These are phyloP conservation scores for Dolichoris vasculosae DNA, from an alignment of 1,140 invertebrate species.

Conservation along the genomic window DNA sequence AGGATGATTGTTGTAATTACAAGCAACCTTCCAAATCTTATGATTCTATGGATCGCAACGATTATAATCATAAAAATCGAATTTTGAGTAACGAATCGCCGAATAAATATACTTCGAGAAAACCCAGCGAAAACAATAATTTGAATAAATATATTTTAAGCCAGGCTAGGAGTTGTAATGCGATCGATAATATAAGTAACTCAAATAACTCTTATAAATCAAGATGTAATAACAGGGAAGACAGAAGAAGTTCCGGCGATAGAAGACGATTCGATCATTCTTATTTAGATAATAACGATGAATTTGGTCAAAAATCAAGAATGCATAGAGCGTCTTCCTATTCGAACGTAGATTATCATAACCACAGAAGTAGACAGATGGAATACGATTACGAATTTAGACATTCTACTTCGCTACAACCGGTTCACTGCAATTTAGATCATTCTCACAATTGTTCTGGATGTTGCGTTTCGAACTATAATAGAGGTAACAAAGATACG, in stretches of 20 bases:
- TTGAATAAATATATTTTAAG: slow-evolving; percentile 35
- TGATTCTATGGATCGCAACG: not conserved
- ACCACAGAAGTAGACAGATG: not conserved
- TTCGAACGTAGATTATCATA: slow-evolving; percentile 30
- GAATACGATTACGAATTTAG: slow-evolving; percentile 16
- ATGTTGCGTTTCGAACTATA: slow-evolving; percentile 45
- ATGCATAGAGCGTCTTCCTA: slow-evolving; percentile 36
- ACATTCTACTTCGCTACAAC: slow-evolving; percentile 36
- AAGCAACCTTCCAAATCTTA: slow-evolving; percentile 9
- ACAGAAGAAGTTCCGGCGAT: not conserved
- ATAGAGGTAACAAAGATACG: slow-evolving; percentile 59
- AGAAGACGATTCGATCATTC: not conserved
- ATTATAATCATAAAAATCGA: slow-evolving; percentile 28
- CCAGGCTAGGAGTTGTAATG: slow-evolving; percentile 5
- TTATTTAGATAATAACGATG: not conserved
- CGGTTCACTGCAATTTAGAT: slow-evolving; percentile 35
- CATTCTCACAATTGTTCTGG: slow-evolving; percentile 48
- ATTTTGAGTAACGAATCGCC: not conserved
- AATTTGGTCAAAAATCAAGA: not conserved
- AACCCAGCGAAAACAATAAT: not conserved
- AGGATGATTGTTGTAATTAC: not conserved
- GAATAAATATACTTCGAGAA: slow-evolving; percentile 12
- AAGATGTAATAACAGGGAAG: slow-evolving; percentile 23
- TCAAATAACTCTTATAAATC: slow-evolving; percentile 23
- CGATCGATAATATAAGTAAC: slow-evolving; percentile 16